These are phyloP conservation scores for Neomorphus geoffroyi DNA, from an alignment of 2,797 vertebrate genomes.

Conservation along the genomic window DNA sequence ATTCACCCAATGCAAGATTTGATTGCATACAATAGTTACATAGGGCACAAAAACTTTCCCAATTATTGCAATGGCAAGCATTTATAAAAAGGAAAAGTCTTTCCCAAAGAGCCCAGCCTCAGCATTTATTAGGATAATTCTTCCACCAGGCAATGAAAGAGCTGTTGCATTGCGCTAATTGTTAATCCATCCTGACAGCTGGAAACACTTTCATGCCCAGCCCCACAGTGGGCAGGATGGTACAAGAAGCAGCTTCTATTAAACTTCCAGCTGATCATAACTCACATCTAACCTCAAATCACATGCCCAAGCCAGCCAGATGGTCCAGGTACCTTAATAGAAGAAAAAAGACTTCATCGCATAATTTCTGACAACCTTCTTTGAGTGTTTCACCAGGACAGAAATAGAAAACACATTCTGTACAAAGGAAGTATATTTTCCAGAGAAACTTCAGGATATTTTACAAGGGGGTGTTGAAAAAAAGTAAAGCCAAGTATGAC, in stretches of 20 bases:
- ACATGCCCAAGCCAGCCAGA: not conserved
- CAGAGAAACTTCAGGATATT: not conserved
- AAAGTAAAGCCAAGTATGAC: not conserved
- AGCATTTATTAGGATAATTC: not conserved
- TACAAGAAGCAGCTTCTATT: constrained; percentile 6
- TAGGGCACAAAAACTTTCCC: not conserved
- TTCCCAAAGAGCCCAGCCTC: not conserved
- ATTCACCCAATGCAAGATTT: not conserved
- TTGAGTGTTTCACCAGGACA: not conserved
- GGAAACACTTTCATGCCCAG: not conserved
- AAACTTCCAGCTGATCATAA: not conserved
- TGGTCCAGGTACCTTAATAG: not conserved
- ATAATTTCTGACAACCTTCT: not conserved
- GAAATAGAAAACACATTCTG: not conserved
- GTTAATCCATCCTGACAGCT: not conserved
- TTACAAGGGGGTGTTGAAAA: not conserved
- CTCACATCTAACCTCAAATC: not conserved
- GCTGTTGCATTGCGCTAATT: not conserved
- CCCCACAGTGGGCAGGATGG: not conserved
- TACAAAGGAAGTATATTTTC: not conserved
- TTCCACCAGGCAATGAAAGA: not conserved
- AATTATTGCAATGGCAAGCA: not conserved
- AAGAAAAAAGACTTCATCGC: not conserved
- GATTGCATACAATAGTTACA: not conserved
- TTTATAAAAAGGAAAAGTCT: not conserved